Percentiles rank a stretch among this genome's conserved stretches.
Conservation (phyloP, 2,797 vertebrate genomes). For the Leptodactylus fallax region DNA sequence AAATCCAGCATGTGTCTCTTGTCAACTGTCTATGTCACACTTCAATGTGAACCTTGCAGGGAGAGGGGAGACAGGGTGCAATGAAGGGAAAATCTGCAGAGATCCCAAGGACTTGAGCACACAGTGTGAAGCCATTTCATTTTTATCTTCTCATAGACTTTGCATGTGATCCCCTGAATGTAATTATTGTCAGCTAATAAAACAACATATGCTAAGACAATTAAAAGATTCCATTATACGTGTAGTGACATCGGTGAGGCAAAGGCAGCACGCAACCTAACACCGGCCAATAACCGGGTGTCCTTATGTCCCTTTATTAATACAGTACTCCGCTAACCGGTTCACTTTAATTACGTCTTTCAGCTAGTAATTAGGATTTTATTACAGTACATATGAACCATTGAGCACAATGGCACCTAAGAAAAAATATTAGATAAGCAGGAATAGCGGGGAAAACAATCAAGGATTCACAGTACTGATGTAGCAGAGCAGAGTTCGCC, state of each 20-base stretch:
- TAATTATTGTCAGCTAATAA: conserved; percentile 99
- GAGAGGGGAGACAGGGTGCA: conserved; percentile 88
- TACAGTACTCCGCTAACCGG: not conserved
- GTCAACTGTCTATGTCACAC: conserved; percentile 87
- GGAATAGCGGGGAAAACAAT: not conserved
- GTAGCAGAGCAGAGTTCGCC: not conserved
- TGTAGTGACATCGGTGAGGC: conserved; percentile 85
- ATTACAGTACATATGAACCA: conserved; percentile 7
- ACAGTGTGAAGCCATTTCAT: conserved; percentile 99
- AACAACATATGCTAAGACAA: conserved; percentile 99
- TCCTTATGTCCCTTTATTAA: conserved; percentile 39
- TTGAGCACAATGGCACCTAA: not conserved
- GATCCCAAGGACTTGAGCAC: conserved; percentile 97
- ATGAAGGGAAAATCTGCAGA: conserved; percentile 92
- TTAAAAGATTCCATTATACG: conserved; percentile 99
- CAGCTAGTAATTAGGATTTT: conserved; percentile 13
- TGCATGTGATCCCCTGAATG: conserved; percentile 97
- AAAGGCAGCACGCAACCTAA: conserved; percentile 27
- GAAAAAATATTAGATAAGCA: not conserved
- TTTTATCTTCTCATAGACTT: conserved; percentile 97
- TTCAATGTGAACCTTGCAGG: conserved; percentile 91
- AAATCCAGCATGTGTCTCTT: conserved; percentile 89
- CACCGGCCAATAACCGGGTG: conserved; percentile 29
- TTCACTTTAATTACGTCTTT: conserved; percentile 22
- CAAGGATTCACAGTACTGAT: not conserved